Conservation (phyloP, 2,888 invertebrate species). For the Pachliopta kotzebuea region DNA sequence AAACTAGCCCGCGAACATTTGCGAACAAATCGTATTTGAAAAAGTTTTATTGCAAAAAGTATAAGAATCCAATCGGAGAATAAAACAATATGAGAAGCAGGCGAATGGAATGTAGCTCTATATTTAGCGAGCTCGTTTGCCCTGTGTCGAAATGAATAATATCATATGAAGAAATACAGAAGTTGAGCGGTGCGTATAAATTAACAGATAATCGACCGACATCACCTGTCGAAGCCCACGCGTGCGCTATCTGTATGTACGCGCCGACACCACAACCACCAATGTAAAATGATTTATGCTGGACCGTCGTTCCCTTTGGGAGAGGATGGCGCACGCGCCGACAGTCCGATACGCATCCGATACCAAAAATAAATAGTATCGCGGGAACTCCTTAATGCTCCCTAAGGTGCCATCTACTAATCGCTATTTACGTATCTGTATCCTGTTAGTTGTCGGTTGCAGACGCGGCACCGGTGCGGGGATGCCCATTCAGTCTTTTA, state of each 20-base stretch:
- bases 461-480: constrained; percentile 35
- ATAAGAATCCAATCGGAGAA: constrained; percentile 64
- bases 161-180: constrained; percentile 69
- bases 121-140: constrained; percentile 72
- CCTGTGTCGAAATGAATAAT: constrained; percentile 68
- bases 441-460: constrained; percentile 51
- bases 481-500: constrained; percentile 54
- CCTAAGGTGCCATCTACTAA: constrained; percentile 59
- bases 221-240: constrained; percentile 65
- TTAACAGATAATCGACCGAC: constrained; percentile 70
- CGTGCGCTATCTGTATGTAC: constrained; percentile 43
- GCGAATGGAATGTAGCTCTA: constrained; percentile 67
- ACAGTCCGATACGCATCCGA: constrained; percentile 39
- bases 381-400: constrained; percentile 54
- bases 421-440: constrained; percentile 63
- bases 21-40: constrained; percentile 53
- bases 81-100: constrained; percentile 50
- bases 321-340: constrained; percentile 44
- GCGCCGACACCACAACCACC: constrained; percentile 32
- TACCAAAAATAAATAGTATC: constrained; percentile 56
- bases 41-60: constrained; percentile 56
- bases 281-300: constrained; percentile 25
- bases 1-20: constrained; percentile 47
- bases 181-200: constrained; percentile 70
- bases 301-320: constrained; percentile 14